Evolutionary conservation across 2,113 vertebrate genomes (phyloP).

Genomic region (Semnornis frantzii): DNA sequence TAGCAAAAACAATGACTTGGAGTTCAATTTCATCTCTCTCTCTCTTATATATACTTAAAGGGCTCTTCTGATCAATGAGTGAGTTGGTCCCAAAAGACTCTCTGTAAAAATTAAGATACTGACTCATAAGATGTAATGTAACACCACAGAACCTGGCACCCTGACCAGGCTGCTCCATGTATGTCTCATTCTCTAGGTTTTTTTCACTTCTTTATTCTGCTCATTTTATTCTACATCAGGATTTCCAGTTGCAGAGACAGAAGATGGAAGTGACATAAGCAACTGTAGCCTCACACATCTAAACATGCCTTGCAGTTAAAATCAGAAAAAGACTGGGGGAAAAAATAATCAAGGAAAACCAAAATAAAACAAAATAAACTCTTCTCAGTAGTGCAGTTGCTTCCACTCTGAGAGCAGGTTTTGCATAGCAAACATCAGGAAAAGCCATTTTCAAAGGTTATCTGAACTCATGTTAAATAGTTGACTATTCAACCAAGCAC

Average conservation of each 20-base stretch:
- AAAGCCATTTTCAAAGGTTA: conserved; percentile 58
- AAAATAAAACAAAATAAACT: not conserved
- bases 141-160: not conserved
- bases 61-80: not conserved
- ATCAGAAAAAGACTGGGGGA: not conserved
- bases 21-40: not conserved
- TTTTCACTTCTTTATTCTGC: not conserved
- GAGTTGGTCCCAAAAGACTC: not conserved
- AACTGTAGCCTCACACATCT: not conserved
- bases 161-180: not conserved
- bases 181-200: not conserved
- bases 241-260: not conserved
- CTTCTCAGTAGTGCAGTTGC: not conserved
- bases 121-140: not conserved
- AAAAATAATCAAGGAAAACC: not conserved
- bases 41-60: not conserved
- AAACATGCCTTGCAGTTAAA: not conserved
- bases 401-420: conserved; percentile 16
- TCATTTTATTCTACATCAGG: not conserved
- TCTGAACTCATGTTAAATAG: conserved; percentile 49
- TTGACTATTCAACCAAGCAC: conserved; percentile 52
- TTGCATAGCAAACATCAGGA: conserved; percentile 40
- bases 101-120: not conserved
- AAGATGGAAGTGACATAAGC: not conserved
- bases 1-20: not conserved